A percentile compares a stretch with the other conserved stretches of the same genome.
Conservation (phyloP, 2,888 invertebrate species). For the Drosophila nigricruria region DNA sequence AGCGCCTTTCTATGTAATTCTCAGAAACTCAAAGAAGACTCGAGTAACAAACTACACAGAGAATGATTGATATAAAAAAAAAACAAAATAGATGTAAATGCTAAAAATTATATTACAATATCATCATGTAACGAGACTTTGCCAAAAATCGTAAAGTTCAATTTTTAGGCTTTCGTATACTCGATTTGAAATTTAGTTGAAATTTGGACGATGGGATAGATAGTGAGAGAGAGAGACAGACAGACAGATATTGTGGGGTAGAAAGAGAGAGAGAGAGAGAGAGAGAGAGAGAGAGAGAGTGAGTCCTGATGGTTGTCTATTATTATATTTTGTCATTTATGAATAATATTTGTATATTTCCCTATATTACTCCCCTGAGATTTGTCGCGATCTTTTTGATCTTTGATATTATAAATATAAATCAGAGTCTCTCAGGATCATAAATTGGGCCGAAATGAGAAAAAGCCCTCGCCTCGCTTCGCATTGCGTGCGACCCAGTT, state of each 20-base stretch:
- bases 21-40: too few relatives aligned
- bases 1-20: too few relatives aligned
- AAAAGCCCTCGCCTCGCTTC: background rate
- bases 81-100: too few relatives aligned
- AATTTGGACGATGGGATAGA: too few relatives aligned
- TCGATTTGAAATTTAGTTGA: too few relatives aligned
- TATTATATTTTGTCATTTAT: background rate
- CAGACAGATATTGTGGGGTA: too few relatives aligned
- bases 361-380: background rate
- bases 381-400: background rate
- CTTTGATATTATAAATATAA: background rate
- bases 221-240: background rate
- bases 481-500: conserved; percentile 14
- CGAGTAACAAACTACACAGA: too few relatives aligned
- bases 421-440: background rate
- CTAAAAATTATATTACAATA: too few relatives aligned
- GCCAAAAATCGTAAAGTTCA: too few relatives aligned
- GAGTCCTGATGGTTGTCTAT: background rate
- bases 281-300: background rate
- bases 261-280: background rate
- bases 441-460: background rate
- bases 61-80: too few relatives aligned
- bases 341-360: background rate
- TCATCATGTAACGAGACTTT: too few relatives aligned
- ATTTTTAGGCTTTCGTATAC: too few relatives aligned